A percentile compares a stretch with the other conserved stretches of the same genome.
These are phyloP conservation scores for Gymnopithys bicolor DNA, from an alignment of 2,797 vertebrate genomes.

Conservation along the genomic window DNA sequence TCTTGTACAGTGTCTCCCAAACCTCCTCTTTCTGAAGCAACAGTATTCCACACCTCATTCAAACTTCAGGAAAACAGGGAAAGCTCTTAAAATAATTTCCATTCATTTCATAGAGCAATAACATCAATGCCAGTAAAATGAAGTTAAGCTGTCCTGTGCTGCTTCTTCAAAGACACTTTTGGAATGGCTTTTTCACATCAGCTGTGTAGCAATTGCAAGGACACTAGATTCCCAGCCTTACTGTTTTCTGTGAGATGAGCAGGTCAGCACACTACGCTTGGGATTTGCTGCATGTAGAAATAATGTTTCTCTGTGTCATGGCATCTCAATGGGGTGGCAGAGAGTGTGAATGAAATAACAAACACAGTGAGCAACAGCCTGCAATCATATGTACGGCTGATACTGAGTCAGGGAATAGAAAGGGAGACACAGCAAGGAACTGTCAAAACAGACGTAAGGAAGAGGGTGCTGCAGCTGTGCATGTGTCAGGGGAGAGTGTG, in stretches of 20 bases:
- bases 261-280: fast-evolving
- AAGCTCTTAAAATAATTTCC: slow-evolving; percentile 30
- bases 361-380: neutral
- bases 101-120: slow-evolving; percentile 38
- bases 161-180: neutral
- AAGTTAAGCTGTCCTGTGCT: neutral
- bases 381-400: neutral
- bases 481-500: neutral
- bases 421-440: neutral
- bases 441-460: neutral
- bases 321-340: neutral
- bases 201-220: neutral
- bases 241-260: neutral
- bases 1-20: slow-evolving; percentile 49
- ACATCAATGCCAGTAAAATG: neutral
- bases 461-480: neutral
- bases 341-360: neutral
- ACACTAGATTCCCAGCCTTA: neutral
- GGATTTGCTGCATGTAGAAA: neutral
- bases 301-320: neutral
- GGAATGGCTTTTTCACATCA: neutral
- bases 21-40: slow-evolving; percentile 37
- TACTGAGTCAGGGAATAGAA: neutral
- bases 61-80: slow-evolving; percentile 7
- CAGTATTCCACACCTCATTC: slow-evolving; percentile 42